Percentiles rank a stretch among this genome's conserved stretches.
Conservation (phyloP, 2,797 vertebrate species). For the Sparidentex hasta region DNA sequence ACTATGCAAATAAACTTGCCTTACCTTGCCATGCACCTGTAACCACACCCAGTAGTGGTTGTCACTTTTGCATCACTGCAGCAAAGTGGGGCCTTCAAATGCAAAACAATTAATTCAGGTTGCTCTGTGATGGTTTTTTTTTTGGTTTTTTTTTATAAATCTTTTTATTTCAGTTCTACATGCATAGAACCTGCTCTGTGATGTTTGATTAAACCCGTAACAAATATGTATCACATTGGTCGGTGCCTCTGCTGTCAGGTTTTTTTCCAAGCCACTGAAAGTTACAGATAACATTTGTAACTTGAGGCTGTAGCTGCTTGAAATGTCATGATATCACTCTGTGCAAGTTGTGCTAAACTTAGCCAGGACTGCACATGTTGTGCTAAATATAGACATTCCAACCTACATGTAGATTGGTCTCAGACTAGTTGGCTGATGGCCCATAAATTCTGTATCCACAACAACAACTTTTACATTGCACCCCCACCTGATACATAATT, state of each 20-base stretch:
- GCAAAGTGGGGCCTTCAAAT: not conserved
- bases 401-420: constrained; percentile 22
- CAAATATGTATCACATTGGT: not conserved
- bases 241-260: not conserved
- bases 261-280: constrained; percentile 2
- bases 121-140: too few species aligned
- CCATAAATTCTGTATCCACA: not conserved
- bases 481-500: not conserved
- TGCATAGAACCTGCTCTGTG: not conserved
- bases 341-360: constrained; percentile 39
- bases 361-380: constrained; percentile 20
- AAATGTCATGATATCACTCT: constrained; percentile 14
- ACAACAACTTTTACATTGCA: not conserved
- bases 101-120: not conserved
- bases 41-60: not conserved
- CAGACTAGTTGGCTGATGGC: not conserved
- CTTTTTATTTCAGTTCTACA: too few species aligned
- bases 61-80: not conserved
- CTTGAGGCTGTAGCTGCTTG: constrained; percentile 15
- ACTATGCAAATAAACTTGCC: not conserved
- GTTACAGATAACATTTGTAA: constrained; percentile 52
- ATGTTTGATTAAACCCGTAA: not conserved
- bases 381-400: constrained; percentile 59
- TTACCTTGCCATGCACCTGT: not conserved
- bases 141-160: too few species aligned